A percentile compares a stretch with the other conserved stretches of the same genome.
phyloP scores from a whole-genome alignment of 1,140 invertebrate species.

The Brachionus koreanus region DNA sequence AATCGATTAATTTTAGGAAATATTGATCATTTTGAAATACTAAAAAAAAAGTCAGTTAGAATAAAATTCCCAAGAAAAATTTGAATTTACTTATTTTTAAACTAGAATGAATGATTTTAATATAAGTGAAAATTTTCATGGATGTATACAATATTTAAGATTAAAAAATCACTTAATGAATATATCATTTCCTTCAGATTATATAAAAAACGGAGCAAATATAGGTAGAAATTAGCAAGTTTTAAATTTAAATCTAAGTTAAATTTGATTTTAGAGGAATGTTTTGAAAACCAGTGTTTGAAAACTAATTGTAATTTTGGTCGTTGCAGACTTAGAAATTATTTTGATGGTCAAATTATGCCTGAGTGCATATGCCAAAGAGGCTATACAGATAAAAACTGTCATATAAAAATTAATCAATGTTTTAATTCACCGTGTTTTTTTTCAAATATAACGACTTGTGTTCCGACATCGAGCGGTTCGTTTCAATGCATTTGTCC shows the following conservation, averaged over 20 bases:
- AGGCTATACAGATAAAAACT: neutral
- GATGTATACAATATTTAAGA: constrained; percentile 37
- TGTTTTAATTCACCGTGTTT: constrained; percentile 8
- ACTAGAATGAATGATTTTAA: neutral
- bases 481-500: constrained; percentile 1
- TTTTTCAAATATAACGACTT: neutral
- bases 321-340: neutral
- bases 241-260: neutral
- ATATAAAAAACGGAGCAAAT: constrained; percentile 14
- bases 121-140: neutral
- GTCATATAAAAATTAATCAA: neutral
- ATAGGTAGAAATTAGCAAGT: neutral
- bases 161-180: neutral
- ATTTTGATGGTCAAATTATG: neutral
- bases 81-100: neutral
- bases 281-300: neutral
- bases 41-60: neutral
- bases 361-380: neutral
- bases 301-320: neutral
- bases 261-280: neutral
- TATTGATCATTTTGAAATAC: neutral
- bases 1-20: neutral
- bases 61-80: neutral
- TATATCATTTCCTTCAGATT: constrained; percentile 5
- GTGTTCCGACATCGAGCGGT: neutral